A percentile compares a stretch with the other conserved stretches of the same genome.
phyloP scores from a whole-genome alignment of 2,797 vertebrate species.

The Urosaurus nigricauda region DNA sequence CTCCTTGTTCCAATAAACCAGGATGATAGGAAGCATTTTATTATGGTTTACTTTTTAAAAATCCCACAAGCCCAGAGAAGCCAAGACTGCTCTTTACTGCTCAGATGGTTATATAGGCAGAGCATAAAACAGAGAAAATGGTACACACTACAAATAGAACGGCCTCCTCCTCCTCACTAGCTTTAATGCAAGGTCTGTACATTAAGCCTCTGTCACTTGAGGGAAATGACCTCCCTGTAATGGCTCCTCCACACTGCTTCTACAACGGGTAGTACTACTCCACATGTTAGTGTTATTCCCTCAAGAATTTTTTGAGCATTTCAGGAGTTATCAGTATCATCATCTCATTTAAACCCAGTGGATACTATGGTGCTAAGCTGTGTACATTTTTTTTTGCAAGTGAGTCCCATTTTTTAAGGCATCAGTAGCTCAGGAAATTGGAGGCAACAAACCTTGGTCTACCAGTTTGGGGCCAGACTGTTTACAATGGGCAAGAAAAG shows the following conservation, averaged over 20 bases:
- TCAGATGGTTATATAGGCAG: constrained; percentile 73
- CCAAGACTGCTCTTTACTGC: constrained; percentile 57
- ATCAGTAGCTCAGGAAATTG: neutral
- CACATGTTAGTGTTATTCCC: neutral
- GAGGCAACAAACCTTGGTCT: neutral
- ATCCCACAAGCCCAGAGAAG: constrained; percentile 72
- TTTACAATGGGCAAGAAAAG: too few species aligned
- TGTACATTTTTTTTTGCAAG: neutral
- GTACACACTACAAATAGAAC: constrained; percentile 12
- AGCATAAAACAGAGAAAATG: constrained; percentile 65
- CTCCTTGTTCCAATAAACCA: constrained; percentile 71
- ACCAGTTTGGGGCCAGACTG: too few species aligned
- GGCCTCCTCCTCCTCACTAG: neutral
- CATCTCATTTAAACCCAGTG: neutral
- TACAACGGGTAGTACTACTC: neutral
- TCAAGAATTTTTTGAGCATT: neutral
- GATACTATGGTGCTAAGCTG: neutral
- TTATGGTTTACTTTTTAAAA: constrained; percentile 78
- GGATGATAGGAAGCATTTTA: constrained; percentile 80
- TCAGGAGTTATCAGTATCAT: neutral
- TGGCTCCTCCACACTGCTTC: neutral
- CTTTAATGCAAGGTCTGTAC: constrained; percentile 14
- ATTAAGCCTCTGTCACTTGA: constrained; percentile 6
- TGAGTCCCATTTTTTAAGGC: neutral
- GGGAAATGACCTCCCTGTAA: neutral